phyloP scores from a whole-genome alignment of 2,888 invertebrate species.

The Amitus sp. region DNA sequence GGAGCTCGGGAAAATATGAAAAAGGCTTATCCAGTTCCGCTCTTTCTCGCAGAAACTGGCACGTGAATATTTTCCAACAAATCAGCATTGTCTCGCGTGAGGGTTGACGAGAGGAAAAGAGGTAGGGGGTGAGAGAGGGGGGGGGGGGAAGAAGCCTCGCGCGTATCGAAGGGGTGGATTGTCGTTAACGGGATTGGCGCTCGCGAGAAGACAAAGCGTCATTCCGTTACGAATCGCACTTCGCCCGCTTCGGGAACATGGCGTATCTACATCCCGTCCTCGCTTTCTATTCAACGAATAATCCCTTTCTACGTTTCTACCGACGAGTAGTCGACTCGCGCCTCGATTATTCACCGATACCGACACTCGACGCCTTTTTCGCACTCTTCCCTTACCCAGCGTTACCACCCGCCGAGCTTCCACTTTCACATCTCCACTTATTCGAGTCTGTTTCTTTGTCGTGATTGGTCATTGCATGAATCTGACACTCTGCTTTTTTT shows the following conservation, averaged over 20 bases:
- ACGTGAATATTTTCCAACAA: constrained; percentile 55
- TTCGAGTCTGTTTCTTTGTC: too few relatives aligned
- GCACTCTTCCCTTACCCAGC: too few relatives aligned
- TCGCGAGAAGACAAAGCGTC: constrained; percentile 59
- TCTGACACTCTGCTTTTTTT: too few relatives aligned
- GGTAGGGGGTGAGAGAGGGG: constrained; percentile 21
- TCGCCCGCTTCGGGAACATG: constrained; percentile 59
- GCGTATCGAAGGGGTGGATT: constrained; percentile 20
- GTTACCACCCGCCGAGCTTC: too few relatives aligned
- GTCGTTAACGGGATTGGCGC: constrained; percentile 47
- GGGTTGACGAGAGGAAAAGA: constrained; percentile 24
- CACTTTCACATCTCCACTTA: too few relatives aligned
- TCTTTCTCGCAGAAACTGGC: constrained; percentile 48
- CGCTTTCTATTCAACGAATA: constrained; percentile 41
- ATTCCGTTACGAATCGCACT: constrained; percentile 62
- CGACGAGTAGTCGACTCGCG: constrained; percentile 18
- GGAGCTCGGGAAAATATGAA: constrained; percentile 26
- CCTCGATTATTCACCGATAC: constrained; percentile 54
- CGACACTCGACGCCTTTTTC: constrained; percentile 59
- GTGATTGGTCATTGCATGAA: too few relatives aligned
- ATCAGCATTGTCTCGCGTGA: constrained; percentile 56
- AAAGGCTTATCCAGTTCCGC: constrained; percentile 39
- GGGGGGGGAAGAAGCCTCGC: constrained; percentile 10
- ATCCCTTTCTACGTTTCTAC: constrained; percentile 41
- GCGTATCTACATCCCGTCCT: constrained; percentile 62